A percentile compares a stretch with the other conserved stretches of the same genome.
phyloP scores from a whole-genome alignment of 2,888 invertebrate species.

The Colletes collaris region DNA sequence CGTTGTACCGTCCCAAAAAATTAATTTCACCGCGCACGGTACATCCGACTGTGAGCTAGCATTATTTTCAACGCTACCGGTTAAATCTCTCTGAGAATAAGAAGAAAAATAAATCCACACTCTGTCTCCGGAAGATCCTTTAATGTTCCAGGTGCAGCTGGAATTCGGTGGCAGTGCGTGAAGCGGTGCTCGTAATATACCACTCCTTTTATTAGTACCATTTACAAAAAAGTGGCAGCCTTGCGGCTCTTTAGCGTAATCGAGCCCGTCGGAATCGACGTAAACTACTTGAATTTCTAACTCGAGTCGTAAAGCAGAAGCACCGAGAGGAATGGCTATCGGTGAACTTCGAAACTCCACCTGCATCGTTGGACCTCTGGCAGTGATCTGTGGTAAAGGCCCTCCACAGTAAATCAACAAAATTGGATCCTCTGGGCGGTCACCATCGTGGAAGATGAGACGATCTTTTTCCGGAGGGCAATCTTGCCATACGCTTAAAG shows the following conservation, averaged over 20 bases:
- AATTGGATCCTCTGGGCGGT: conserved; percentile 91
- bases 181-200: conserved; percentile 90
- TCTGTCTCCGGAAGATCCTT: conserved; percentile 90
- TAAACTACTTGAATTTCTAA: conserved; percentile 94
- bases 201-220: conserved; percentile 87
- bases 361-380: conserved; percentile 91
- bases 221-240: conserved; percentile 81
- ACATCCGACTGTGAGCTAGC: conserved; percentile 62
- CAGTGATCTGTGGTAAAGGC: conserved; percentile 90
- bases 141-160: conserved; percentile 93
- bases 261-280: conserved; percentile 93
- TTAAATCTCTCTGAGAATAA: conserved; percentile 90
- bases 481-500: conserved; percentile 91
- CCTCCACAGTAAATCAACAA: conserved; percentile 95
- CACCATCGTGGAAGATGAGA: conserved; percentile 94
- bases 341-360: conserved; percentile 95
- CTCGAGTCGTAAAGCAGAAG: conserved; percentile 91
- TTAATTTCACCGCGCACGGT: conserved; percentile 76
- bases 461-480: conserved; percentile 93
- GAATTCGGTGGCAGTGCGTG: conserved; percentile 94
- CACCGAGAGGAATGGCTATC: conserved; percentile 90
- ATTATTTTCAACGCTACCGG: conserved; percentile 83
- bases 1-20: conserved; percentile 79
- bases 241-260: conserved; percentile 88
- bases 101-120: conserved; percentile 95